Evolutionary conservation across 1,140 invertebrate genomes (phyloP).

Genomic region (Nasonia longicornis): DNA sequence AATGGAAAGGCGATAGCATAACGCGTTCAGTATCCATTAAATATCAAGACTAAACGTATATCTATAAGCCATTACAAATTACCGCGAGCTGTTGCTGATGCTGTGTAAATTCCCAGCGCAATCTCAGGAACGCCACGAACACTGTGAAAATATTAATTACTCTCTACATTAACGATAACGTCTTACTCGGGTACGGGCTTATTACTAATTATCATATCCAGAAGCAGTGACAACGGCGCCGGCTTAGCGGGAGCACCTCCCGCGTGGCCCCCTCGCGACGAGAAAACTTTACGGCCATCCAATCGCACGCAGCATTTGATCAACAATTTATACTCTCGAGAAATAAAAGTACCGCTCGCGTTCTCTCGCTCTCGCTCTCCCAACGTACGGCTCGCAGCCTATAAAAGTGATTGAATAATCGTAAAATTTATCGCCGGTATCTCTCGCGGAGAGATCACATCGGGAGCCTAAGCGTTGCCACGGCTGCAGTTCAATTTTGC

Average conservation of each 20-base stretch:
- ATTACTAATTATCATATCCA: constrained; percentile 18
- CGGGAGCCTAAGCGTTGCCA: background rate
- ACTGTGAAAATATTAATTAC: constrained; percentile 12
- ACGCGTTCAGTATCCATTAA: no score
- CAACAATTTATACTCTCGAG: constrained; percentile 38
- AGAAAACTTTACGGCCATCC: constrained; percentile 20
- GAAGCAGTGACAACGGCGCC: constrained; percentile 8
- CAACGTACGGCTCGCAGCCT: constrained; percentile 13
- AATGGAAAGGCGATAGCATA: no score
- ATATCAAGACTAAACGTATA: no score
- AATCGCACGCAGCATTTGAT: constrained; percentile 28
- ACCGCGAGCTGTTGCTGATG: background rate
- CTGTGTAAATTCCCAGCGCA: background rate
- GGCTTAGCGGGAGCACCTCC: background rate
- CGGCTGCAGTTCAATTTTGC: constrained; percentile 36
- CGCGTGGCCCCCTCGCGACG: background rate
- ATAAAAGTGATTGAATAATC: constrained; percentile 47
- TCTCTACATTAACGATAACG: constrained; percentile 18
- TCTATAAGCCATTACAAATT: no score
- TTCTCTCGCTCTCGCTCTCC: background rate
- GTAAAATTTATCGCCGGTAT: constrained; percentile 43
- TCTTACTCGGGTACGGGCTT: background rate
- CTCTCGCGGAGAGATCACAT: constrained; percentile 15
- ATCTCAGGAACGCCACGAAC: background rate
- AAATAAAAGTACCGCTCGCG: constrained; percentile 30